Evolutionary conservation across 2,797 vertebrate species (phyloP).

Genomic region (Nothura maculosa): DNA sequence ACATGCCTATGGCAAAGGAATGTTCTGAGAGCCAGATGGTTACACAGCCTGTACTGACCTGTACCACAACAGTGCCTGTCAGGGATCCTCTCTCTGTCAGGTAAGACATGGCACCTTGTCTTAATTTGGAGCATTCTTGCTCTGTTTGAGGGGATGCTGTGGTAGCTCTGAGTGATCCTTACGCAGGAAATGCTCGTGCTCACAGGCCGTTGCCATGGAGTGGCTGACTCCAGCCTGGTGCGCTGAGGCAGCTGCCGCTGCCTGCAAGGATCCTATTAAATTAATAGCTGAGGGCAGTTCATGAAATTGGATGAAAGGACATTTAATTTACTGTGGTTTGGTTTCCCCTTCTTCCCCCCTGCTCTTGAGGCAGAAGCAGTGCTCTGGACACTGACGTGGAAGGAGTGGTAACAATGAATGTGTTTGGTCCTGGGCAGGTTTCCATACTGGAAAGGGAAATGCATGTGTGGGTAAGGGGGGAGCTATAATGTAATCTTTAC

Average conservation of each 20-base stretch:
- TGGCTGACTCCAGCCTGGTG: neutral
- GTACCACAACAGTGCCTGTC: neutral
- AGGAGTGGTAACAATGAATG: neutral
- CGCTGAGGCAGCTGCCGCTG: neutral
- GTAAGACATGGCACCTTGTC: neutral
- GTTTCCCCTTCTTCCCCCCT: neutral
- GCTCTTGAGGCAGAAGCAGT: neutral
- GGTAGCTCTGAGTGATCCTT: neutral
- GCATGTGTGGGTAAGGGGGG: neutral
- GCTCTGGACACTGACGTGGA: neutral
- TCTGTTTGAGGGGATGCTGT: neutral
- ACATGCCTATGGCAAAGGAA: neutral
- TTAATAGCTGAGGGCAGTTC: neutral
- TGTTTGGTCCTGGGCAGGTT: neutral
- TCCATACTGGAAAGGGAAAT: neutral
- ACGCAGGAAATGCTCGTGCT: neutral
- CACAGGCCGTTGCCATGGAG: neutral
- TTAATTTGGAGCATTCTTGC: neutral
- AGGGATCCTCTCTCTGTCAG: neutral
- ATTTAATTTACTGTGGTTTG: neutral
- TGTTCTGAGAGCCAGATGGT: neutral
- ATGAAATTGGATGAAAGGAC: neutral
- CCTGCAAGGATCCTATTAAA: slow-evolving; percentile 5
- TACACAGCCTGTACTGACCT: neutral
- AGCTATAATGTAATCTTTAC: neutral